Base-by-base conservation (phyloP, 2,797 vertebrate genomes). In the Tenualosa ilisha region DNA sequence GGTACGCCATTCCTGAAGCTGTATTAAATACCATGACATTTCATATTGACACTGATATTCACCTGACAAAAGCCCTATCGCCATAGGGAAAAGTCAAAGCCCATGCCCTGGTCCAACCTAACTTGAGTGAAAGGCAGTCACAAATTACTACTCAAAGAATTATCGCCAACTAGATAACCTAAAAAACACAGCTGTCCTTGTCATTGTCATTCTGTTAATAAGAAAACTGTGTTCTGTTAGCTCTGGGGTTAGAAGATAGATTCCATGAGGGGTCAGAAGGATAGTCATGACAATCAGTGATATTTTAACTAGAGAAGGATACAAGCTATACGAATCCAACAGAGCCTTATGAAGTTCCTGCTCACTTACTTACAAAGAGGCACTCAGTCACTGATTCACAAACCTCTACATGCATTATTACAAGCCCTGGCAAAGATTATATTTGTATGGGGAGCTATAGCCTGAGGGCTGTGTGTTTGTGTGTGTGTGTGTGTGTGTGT, bases 401-500 rank as follows among this genome's bases (percentile, higher is more conserved):
- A 79, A 46, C 72, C 17, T 20, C 72, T 43, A 79, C 72, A 20
- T 15, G 37, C 5, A 22, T 46, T 1, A 79, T 79, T 79, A 46
- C 40, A 46, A 79, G 72, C 37, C 20, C 40, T 46, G 37, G 37
- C 40, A 20, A 12, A 20, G 54, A 56, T 22, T 20, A 56, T 3
- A 56, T 9, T 22, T 79, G 72, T 46, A 22, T 79, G 17, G 40
- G 65, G 13, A 31, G 9, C 24, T 68, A 12, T 31, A 37, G 26
- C 63, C 65, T 72, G 31, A 26, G 31, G 59, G 22, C 6, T 61
- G 59, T 65, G 63, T 72, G 26, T 72, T 31, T 72, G 31, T 72
- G 65, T 72, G 65, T 40, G 31, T 72, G 50, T 51, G 26, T 72
- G 65, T 72, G 31, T 72, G 65, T 72, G 65, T 40, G 31, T 61